Evolutionary conservation across 2,888 invertebrate genomes (phyloP).

Genomic region (Lottia gigantea): DNA sequence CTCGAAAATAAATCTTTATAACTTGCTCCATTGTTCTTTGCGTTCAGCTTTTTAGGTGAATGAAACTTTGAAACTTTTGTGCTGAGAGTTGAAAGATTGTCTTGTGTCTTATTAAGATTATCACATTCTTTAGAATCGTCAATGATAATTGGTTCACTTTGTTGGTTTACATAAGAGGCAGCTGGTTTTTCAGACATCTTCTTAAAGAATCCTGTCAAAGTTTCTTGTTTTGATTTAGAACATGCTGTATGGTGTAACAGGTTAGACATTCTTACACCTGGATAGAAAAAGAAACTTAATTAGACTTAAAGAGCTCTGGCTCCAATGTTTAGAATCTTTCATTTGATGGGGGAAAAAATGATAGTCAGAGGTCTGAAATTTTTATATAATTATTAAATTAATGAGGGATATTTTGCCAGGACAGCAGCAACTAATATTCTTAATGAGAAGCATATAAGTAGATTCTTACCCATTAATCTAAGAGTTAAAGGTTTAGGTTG

Average conservation of each 20-base stretch:
- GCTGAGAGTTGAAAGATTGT: background rate
- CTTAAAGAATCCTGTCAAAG: slow-evolving; percentile 46
- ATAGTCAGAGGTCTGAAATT: background rate
- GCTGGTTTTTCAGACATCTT: slow-evolving; percentile 22
- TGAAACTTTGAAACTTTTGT: background rate
- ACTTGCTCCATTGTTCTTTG: background rate
- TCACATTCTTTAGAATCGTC: background rate
- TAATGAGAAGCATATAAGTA: no score
- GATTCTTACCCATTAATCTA: slow-evolving; percentile 62
- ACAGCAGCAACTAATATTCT: no score
- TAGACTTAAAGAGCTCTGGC: background rate
- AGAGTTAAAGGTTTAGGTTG: slow-evolving; percentile 55
- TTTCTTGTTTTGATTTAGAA: slow-evolving; percentile 43
- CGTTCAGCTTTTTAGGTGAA: background rate
- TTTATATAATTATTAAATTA: no score
- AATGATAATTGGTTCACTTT: background rate
- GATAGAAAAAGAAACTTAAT: slow-evolving; percentile 11
- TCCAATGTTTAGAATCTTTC: no score
- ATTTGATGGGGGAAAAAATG: background rate
- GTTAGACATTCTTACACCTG: slow-evolving; percentile 56
- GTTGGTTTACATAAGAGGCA: background rate
- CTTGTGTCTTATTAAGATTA: background rate
- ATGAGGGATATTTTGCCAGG: no score
- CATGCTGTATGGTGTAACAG: slow-evolving; percentile 36
- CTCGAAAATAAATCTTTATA: background rate